Percentiles rank a stretch among this genome's conserved stretches.
phyloP scores from a whole-genome alignment of 35 echinoderm and acorn worm genomes.

The Patiria miniata region DNA sequence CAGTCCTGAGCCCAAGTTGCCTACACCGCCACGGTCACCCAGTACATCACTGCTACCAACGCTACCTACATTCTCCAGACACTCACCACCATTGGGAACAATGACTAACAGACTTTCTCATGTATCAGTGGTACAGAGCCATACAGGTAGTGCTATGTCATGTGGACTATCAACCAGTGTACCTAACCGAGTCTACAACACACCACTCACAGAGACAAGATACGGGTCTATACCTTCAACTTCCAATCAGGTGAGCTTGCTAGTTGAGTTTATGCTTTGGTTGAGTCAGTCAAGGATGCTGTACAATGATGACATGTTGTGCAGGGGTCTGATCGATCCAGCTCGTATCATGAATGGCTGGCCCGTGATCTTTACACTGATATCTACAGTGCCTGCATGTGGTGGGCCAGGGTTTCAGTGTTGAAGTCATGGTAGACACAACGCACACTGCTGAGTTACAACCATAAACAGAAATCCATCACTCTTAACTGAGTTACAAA shows the following conservation, averaged over 20 bases:
- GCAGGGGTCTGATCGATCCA: conserved; percentile 45
- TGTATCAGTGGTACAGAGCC: conserved; percentile 50
- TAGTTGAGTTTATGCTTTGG: background rate
- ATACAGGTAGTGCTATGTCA: conserved; percentile 35
- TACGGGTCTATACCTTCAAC: conserved; percentile 58
- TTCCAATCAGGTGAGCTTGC: conserved; percentile 47
- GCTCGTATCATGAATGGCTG: background rate
- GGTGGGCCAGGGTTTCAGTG: background rate
- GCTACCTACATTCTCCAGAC: conserved; percentile 45
- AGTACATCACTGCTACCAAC: background rate
- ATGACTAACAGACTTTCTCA: conserved; percentile 44
- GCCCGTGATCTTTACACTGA: conserved; percentile 17
- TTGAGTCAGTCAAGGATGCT: too few species aligned
- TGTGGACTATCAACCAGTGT: background rate
- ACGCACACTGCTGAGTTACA: conserved; percentile 39
- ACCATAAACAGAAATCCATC: too few species aligned
- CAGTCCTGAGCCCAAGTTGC: conserved; percentile 29
- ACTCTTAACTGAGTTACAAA: too few species aligned
- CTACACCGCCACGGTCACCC: conserved; percentile 52
- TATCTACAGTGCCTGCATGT: conserved; percentile 19
- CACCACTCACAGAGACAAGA: conserved; percentile 39
- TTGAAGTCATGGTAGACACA: conserved; percentile 16
- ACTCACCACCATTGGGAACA: conserved; percentile 53
- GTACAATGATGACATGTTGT: conserved; percentile 46
- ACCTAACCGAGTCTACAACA: conserved; percentile 18